A percentile compares a stretch with the other conserved stretches of the same genome.
Evolutionary conservation across 2,113 vertebrate species (phyloP).

Genomic region (Hirundichthys speculiger): DNA sequence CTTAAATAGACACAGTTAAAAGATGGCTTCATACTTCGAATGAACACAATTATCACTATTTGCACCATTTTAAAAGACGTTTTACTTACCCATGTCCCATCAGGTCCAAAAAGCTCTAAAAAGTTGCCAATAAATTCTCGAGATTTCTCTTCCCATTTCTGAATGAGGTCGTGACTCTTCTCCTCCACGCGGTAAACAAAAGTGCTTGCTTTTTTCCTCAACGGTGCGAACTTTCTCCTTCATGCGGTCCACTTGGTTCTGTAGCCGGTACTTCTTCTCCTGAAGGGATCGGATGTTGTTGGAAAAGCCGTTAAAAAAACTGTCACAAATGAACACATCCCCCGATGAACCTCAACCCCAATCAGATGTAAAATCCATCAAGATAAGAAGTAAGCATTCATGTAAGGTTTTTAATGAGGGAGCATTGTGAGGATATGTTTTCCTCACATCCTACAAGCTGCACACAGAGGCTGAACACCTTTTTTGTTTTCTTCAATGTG

Average conservation of each 20-base stretch:
- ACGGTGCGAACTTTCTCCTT: slow-evolving; percentile 96
- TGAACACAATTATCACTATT: too few relatives aligned
- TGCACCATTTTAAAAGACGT: not conserved
- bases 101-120: slow-evolving; percentile 96
- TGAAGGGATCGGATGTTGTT: slow-evolving; percentile 61
- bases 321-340: not conserved
- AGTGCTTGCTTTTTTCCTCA: slow-evolving; percentile 96
- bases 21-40: too few relatives aligned
- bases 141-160: slow-evolving; percentile 99
- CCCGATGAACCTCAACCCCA: not conserved
- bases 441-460: too few relatives aligned
- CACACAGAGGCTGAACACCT: too few relatives aligned
- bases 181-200: slow-evolving; percentile 98
- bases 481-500: too few relatives aligned
- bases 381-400: too few relatives aligned
- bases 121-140: slow-evolving; percentile 98
- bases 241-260: slow-evolving; percentile 98
- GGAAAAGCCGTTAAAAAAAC: not conserved
- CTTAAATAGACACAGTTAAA: not conserved
- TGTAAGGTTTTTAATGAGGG: too few relatives aligned
- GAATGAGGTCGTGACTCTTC: slow-evolving; percentile 96
- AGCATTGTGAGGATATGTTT: too few relatives aligned
- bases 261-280: slow-evolving; percentile 98
- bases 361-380: too few relatives aligned
- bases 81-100: slow-evolving; percentile 94